phyloP scores from a whole-genome alignment of 2,888 invertebrate genomes.

The Mallateleia sp. region DNA sequence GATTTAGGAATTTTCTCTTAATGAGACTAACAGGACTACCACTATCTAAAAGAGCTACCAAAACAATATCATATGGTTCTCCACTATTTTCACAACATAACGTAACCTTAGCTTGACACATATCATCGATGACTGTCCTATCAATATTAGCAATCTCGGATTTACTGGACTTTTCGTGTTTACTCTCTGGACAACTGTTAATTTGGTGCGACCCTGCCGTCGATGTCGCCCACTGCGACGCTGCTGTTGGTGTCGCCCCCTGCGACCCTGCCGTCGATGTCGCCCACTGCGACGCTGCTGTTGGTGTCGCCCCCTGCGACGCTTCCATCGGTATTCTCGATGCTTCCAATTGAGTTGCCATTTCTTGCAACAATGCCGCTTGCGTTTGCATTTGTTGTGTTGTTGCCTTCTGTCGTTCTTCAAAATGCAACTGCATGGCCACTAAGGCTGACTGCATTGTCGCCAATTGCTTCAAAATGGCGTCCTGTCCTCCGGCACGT shows the following conservation, averaged over 20 bases:
- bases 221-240: no score
- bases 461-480: neutral
- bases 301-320: neutral
- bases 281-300: neutral
- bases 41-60: conserved; percentile 40
- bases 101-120: neutral
- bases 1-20: conserved; percentile 44
- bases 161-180: conserved; percentile 2
- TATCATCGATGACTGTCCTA: neutral
- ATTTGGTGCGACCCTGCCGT: neutral
- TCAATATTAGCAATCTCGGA: conserved; percentile 2
- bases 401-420: neutral
- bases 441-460: neutral
- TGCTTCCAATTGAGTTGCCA: neutral
- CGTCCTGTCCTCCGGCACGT: neutral
- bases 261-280: neutral
- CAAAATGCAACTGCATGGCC: neutral
- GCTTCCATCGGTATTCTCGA: neutral
- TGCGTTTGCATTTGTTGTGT: neutral
- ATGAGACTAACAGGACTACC: conserved; percentile 55
- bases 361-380: neutral
- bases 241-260: no score
- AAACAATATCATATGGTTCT: neutral
- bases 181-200: conserved; percentile 12
- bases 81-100: conserved; percentile 16